Conservation (phyloP, 2,888 invertebrate species). For the Nyleta sp. region DNA sequence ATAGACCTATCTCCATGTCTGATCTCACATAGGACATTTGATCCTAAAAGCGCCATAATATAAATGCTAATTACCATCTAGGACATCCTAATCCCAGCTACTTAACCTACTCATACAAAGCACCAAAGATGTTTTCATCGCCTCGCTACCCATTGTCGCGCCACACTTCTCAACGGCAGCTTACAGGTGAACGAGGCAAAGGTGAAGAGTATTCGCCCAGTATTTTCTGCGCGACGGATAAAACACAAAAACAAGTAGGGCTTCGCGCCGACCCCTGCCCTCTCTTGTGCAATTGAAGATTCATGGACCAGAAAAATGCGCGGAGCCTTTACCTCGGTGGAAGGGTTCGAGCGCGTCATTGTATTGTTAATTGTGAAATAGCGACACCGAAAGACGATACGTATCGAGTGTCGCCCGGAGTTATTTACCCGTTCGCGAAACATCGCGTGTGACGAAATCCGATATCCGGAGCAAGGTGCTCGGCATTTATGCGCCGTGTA, state of each 20-base stretch:
- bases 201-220: conserved; percentile 75
- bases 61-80: background rate
- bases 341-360: conserved; percentile 65
- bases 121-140: conserved; percentile 16
- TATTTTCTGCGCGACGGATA: conserved; percentile 65
- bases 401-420: conserved; percentile 42
- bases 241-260: conserved; percentile 54
- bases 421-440: conserved; percentile 49
- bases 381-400: conserved; percentile 59
- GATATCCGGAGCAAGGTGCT: conserved; percentile 50
- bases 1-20: too few relatives aligned
- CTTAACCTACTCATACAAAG: background rate
- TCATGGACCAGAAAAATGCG: conserved; percentile 75
- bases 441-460: conserved; percentile 48
- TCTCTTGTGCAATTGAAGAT: conserved; percentile 70
- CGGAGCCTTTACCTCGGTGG: conserved; percentile 20
- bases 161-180: conserved; percentile 27
- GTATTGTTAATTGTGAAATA: conserved; percentile 71
- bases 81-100: background rate
- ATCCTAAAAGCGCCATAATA: too few relatives aligned
- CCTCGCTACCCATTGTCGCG: conserved; percentile 25
- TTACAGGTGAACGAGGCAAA: conserved; percentile 77
- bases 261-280: conserved; percentile 57
- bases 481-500: conserved; percentile 20
- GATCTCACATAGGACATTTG: too few relatives aligned